These are phyloP conservation scores for Erinaceus europaeus DNA, from an alignment of 2,113 vertebrate species.

Conservation along the genomic window DNA sequence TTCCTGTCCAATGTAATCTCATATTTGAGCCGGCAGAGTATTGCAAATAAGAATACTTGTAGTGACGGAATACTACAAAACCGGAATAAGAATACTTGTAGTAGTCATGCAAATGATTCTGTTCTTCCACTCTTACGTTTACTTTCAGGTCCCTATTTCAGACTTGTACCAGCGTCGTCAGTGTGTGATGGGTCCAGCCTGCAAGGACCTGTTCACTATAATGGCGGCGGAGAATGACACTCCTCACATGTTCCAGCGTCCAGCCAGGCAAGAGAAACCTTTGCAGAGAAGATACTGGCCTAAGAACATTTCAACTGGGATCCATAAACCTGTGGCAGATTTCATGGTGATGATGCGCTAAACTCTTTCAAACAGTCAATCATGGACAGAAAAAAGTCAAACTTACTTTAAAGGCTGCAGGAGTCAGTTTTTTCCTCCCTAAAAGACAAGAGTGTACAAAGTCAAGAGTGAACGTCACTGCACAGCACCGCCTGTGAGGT, in stretches of 20 bases:
- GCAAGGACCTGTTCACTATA: no score
- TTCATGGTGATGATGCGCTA: slow-evolving; percentile 6
- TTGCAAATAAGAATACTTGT: neutral
- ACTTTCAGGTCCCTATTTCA: neutral
- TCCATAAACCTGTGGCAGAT: neutral
- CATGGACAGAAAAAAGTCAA: neutral
- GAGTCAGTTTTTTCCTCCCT: neutral
- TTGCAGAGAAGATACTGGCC: neutral
- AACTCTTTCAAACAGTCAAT: neutral
- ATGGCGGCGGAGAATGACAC: neutral
- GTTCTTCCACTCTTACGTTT: neutral
- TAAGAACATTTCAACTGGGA: neutral
- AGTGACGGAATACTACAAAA: no score
- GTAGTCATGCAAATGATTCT: neutral
- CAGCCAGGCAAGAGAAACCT: neutral
- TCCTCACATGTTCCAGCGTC: no score
- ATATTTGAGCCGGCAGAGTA: no score
- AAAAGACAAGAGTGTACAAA: neutral
- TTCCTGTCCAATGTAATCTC: no score
- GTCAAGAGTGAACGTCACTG: neutral
- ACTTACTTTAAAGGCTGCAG: neutral
- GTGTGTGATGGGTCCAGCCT: no score
- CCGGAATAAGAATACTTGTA: neutral
- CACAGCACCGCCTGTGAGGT: neutral
- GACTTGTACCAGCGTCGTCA: neutral